Base-by-base conservation (phyloP, 2,888 invertebrate genomes). In the Listrodromus nycthemerus region DNA sequence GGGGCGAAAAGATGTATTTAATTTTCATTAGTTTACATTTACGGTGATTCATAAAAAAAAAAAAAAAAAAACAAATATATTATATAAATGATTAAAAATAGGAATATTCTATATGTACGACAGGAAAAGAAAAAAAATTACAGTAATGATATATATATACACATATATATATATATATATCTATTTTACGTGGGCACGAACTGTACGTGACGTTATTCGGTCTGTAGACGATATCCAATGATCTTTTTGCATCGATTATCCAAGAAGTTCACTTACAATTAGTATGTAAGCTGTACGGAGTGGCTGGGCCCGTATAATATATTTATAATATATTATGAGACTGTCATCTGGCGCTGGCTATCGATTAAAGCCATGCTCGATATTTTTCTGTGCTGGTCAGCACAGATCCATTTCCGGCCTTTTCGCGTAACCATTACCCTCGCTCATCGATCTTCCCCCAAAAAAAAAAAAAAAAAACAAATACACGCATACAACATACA, bases 1-100 rank as follows among this genome's bases (percentile, higher is more conserved):
- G 89, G 88, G 73, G 77, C 84, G 87, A 85, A 88, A 89, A 87
- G 86, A 89, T 88, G 89, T 88, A 88, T 85, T 86, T 90, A 89
- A 90, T 89, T 90, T 87, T 87, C 90, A 89, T 89, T 89, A 86
- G 86, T 90, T 89, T 88, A 88, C 87, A 90, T 88, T 88, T 52
- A 87, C 87, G 84, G 86, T 87, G 86, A 89, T 90, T 89, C 88
- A 90, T 88, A 89, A 87, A 85, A 83, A 87, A 83, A 83, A 71
- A 90, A 88, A 89, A 87, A 85, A 83, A 87, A 83, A 83, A 71
- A 80, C 84, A 83, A 73, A 87, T 81, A 69, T 58, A 84, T 85
- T 85, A 58, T 73, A 80, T 86, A 87, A 65, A 76, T 45, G 55
- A 55, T 86, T 85, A 86, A 83, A 85, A 74, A 84, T 87, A 85